Evolutionary conservation across 2,888 invertebrate genomes (phyloP), one percentile per base, ranked within the genome.

Genomic region (Sphaerophoria taeniata): DNA sequence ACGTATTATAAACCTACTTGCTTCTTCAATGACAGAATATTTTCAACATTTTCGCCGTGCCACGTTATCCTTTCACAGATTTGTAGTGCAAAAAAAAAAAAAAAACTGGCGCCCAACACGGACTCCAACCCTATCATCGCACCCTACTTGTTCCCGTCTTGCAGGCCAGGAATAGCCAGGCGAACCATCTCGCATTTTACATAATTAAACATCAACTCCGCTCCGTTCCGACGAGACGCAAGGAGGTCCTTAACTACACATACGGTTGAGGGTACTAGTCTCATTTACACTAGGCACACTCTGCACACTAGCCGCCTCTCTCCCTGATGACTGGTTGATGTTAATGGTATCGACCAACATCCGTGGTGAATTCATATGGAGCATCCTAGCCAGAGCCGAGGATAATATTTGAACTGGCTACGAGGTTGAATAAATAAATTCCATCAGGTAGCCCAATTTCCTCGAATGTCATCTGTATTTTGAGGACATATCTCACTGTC

Each of bases 401-500:
- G 63, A 78, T 73, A 78, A 83, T 85, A 70, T 80, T 85, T 85
- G 77, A 55, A 81, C 76, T 85, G 77, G 85, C 75, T 58, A 65
- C 24, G 70, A 56, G 81, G 81, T 85, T 85, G 85, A 85, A 85
- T 85, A 85, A 85, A 85, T 85, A 85, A 85, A 81, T 77, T 85
- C 73, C 80, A 81, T 85, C 85, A 77, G 85, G 81, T 77, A 85
- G 76, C 85, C 85, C 80, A 81, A 85, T 85, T 85, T 85, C 81
- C 81, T 85, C 73, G 73, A 77, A 81, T 76, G 77, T 60, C 81
- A 80, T 63, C 69, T 56, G 76, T 76, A 72, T 61, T 61, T 36
- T 60, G 14, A 12, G 61, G 47, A 67, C 65, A 67, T 47, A 47
- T 34, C 43, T 36, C 24, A 24, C 24, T 24, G 1, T 24, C 1